A percentile compares a stretch with the other conserved stretches of the same genome.
phyloP scores from a whole-genome alignment of 2,113 vertebrate genomes.

The Ptilonorhynchus violaceus region DNA sequence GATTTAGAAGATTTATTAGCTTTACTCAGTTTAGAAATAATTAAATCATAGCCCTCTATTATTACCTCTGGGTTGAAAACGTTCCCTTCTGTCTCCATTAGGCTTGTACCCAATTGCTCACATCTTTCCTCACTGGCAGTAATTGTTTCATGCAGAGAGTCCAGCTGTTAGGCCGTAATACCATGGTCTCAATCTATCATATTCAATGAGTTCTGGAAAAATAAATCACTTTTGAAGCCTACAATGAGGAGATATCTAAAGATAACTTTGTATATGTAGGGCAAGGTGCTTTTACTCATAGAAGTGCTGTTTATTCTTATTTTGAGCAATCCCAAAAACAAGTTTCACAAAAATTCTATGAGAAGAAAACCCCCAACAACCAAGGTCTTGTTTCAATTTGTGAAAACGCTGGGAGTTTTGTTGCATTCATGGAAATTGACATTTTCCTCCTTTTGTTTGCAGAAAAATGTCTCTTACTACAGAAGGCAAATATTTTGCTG shows the following conservation, averaged over 20 bases:
- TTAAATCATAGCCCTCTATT: constrained; percentile 41
- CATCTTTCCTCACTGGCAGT: constrained; percentile 44
- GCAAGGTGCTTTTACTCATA: neutral
- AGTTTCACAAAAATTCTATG: neutral
- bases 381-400: neutral
- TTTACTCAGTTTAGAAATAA: constrained; percentile 47
- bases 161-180: constrained; percentile 45
- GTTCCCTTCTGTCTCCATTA: constrained; percentile 42
- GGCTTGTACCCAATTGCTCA: constrained; percentile 37
- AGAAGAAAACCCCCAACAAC: neutral
- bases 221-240: constrained; percentile 12
- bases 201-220: constrained; percentile 12
- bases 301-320: neutral
- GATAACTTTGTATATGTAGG: neutral
- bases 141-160: constrained; percentile 47
- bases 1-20: constrained; percentile 34
- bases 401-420: neutral
- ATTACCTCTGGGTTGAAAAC: constrained; percentile 15
- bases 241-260: neutral
- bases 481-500: neutral
- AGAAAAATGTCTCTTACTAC: neutral
- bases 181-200: neutral
- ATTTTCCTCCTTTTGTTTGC: neutral
- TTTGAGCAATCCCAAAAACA: neutral
- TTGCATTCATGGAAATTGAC: neutral